These are phyloP conservation scores for Lypha dubia DNA, from an alignment of 2,888 invertebrate genomes.

Conservation along the genomic window DNA sequence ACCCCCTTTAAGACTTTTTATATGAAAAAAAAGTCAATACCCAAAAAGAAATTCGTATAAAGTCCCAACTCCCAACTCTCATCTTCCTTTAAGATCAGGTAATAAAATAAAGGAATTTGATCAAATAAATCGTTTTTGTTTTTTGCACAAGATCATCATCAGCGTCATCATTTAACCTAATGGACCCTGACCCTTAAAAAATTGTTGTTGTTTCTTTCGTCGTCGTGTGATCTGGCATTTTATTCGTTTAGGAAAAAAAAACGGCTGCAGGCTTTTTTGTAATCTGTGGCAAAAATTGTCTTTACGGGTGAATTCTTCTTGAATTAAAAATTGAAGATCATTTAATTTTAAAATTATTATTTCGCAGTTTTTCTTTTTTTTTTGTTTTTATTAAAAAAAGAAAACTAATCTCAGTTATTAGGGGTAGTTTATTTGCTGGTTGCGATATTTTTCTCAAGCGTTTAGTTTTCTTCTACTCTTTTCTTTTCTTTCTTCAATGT, in stretches of 20 bases:
- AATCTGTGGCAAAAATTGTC: constrained; percentile 73
- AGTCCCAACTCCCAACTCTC: constrained; percentile 30
- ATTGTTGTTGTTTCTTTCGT: constrained; percentile 8
- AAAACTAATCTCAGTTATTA: constrained; percentile 38
- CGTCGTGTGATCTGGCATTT: constrained; percentile 10
- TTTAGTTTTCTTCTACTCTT: constrained; percentile 29
- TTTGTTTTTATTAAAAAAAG: constrained; percentile 2
- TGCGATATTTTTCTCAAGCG: constrained; percentile 12
- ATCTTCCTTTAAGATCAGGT: constrained; percentile 58
- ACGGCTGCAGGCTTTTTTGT: constrained; percentile 51
- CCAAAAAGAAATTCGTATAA: constrained; percentile 19
- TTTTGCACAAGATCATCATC: constrained; percentile 70
- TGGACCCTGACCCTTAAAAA: constrained; percentile 79
- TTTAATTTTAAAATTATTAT: constrained; percentile 63
- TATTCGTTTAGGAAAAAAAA: not conserved
- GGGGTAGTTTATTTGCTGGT: constrained; percentile 52
- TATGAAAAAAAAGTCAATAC: constrained; percentile 56
- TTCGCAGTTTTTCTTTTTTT: constrained; percentile 49
- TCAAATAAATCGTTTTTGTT: constrained; percentile 33
- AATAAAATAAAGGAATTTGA: constrained; percentile 29
- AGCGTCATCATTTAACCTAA: constrained; percentile 81
- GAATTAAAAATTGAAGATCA: constrained; percentile 62
- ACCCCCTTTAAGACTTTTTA: constrained; percentile 46
- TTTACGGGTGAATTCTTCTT: constrained; percentile 73
- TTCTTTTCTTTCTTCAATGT: not conserved